Conservation (phyloP, 2,888 invertebrate species). For the Lordiphosa fenestrarum region DNA sequence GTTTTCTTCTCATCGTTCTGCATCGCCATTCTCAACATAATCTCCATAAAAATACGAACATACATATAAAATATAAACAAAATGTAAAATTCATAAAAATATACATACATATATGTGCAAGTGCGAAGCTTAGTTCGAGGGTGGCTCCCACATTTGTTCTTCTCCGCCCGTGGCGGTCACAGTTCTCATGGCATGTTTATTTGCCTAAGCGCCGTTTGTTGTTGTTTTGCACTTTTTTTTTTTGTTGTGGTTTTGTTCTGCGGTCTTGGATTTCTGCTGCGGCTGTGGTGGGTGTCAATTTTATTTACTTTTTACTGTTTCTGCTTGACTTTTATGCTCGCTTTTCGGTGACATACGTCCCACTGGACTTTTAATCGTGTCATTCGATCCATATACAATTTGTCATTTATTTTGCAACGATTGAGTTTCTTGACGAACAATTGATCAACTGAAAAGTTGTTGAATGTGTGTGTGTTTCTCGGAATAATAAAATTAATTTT, state of each 20-base stretch:
- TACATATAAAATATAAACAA: conserved; percentile 37
- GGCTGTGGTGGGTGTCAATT: conserved; percentile 45
- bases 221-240: conserved; percentile 34
- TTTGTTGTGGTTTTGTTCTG: conserved; percentile 40
- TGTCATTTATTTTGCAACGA: too few species aligned
- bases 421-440: background rate
- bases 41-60: conserved; percentile 53
- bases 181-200: conserved; percentile 51
- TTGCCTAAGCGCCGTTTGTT: conserved; percentile 53
- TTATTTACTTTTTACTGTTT: conserved; percentile 41
- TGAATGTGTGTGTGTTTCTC: too few species aligned
- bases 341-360: conserved; percentile 14
- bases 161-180: conserved; percentile 32
- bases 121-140: conserved; percentile 15
- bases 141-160: conserved; percentile 6
- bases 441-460: too few species aligned
- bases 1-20: background rate
- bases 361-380: conserved; percentile 11
- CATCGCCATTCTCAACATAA: conserved; percentile 39
- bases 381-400: conserved; percentile 2
- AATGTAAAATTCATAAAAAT: conserved; percentile 59
- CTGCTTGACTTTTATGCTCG: conserved; percentile 54
- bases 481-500: too few species aligned
- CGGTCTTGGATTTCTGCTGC: conserved; percentile 22
- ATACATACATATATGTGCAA: conserved; percentile 17